These are phyloP conservation scores for Brachionus rubens DNA, from an alignment of 1,140 invertebrate genomes.

Conservation along the genomic window DNA sequence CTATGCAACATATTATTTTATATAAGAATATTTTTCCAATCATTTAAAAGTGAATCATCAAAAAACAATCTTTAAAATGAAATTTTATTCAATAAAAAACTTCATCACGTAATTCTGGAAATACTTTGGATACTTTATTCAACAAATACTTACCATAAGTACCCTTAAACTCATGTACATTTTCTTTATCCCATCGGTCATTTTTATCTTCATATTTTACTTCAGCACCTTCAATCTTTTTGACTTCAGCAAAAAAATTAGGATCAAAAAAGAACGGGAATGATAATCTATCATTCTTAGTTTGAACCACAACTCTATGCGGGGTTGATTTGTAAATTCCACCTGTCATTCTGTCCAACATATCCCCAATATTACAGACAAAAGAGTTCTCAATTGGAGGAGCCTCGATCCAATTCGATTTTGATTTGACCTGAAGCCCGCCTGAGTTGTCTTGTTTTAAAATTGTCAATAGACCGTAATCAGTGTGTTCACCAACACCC, in stretches of 20 bases:
- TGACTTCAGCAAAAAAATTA: conserved; percentile 7
- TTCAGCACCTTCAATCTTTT: neutral
- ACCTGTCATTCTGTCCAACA: conserved; percentile 72
- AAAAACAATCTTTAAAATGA: neutral
- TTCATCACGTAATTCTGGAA: conserved; percentile 12
- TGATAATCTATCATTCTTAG: neutral
- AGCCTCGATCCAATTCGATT: conserved; percentile 71
- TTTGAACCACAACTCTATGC: neutral
- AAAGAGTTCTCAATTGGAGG: conserved; percentile 74
- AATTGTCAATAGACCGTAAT: conserved; percentile 38
- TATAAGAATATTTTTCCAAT: too few species aligned
- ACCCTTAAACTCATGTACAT: conserved; percentile 13
- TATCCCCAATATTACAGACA: conserved; percentile 73
- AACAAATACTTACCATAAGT: conserved; percentile 45
- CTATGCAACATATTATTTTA: too few species aligned
- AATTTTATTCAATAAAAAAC: conserved; percentile 4
- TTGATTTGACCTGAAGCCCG: conserved; percentile 55
- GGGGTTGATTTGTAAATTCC: conserved; percentile 20
- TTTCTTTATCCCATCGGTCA: conserved; percentile 26
- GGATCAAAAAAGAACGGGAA: conserved; percentile 46
- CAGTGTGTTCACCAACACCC: conserved; percentile 44
- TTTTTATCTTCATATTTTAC: neutral
- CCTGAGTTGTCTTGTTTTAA: conserved; percentile 27
- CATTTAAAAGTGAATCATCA: too few species aligned
- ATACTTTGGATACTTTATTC: conserved; percentile 21